Evolutionary conservation across 2,113 vertebrate species (phyloP).

Genomic region (Recurvirostra avosetta): DNA sequence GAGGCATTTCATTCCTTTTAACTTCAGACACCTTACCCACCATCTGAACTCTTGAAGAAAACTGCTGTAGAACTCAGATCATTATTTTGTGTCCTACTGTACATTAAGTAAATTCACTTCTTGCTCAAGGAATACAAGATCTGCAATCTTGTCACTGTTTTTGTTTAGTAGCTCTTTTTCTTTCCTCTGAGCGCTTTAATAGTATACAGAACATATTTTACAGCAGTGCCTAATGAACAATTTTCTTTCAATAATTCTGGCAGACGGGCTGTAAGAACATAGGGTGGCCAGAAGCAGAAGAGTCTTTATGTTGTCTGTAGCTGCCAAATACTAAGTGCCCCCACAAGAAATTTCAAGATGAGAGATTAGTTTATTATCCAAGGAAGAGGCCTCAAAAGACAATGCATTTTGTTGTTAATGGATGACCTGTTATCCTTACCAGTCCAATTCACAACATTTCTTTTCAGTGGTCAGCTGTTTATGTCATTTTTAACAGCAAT

Average conservation of each 20-base stretch:
- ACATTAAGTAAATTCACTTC: not conserved
- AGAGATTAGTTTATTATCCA: not conserved
- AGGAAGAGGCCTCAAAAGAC: not conserved
- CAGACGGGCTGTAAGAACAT: not conserved
- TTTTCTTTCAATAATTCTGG: not conserved
- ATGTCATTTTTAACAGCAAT: not conserved
- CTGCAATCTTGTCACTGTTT: not conserved
- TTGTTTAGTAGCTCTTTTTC: not conserved
- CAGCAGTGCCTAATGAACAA: not conserved
- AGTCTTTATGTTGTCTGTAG: not conserved
- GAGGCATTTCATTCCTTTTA: constrained; percentile 6
- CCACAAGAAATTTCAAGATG: not conserved
- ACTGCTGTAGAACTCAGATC: not conserved
- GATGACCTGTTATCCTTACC: not conserved
- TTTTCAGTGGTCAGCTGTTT: not conserved
- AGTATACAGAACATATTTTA: not conserved
- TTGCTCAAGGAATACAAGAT: not conserved
- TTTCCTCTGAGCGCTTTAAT: not conserved
- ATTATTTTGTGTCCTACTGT: constrained; percentile 14
- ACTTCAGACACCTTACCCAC: constrained; percentile 4
- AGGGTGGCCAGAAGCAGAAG: not conserved
- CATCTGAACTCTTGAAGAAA: constrained; percentile 10
- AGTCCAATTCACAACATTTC: not conserved
- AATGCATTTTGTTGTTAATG: not conserved
- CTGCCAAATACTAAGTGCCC: not conserved